A percentile compares a stretch with the other conserved stretches of the same genome.
These are phyloP conservation scores for Mimumesa dahlbomi DNA, from an alignment of 2,888 invertebrate species.

Conservation along the genomic window DNA sequence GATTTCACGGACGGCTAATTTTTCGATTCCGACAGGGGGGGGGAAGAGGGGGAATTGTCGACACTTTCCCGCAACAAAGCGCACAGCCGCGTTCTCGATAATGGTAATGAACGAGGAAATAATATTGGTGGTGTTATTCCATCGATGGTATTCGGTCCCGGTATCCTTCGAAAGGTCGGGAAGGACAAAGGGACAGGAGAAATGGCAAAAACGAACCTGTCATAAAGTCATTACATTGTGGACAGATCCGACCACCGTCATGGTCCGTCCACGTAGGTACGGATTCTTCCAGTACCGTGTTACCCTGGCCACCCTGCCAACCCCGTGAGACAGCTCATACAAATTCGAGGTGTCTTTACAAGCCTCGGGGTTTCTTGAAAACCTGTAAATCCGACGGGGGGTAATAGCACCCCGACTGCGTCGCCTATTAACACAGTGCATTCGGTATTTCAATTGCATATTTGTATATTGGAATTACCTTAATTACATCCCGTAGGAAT, in stretches of 20 bases:
- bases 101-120: constrained; percentile 18
- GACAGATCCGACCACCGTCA: constrained; percentile 63
- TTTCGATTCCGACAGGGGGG: not conserved
- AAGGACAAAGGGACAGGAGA: constrained; percentile 2
- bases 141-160: not conserved
- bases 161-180: not conserved
- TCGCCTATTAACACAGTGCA: constrained; percentile 1
- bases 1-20: not conserved
- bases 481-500: too few relatives aligned
- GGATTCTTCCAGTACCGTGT: not conserved
- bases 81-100: constrained; percentile 12
- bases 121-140: constrained; percentile 3
- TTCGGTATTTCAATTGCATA: too few relatives aligned
- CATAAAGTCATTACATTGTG: constrained; percentile 69
- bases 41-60: too few relatives aligned
- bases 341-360: not conserved
- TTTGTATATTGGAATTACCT: too few relatives aligned
- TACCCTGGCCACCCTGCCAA: not conserved
- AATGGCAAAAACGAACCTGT: constrained; percentile 26
- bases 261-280: constrained; percentile 28
- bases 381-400: constrained; percentile 11
- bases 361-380: not conserved
- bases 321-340: not conserved
- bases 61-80: constrained; percentile 12
- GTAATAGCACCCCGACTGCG: constrained; percentile 7